Conservation (phyloP, 2,797 vertebrate species). For the Lerista edwardsae region DNA sequence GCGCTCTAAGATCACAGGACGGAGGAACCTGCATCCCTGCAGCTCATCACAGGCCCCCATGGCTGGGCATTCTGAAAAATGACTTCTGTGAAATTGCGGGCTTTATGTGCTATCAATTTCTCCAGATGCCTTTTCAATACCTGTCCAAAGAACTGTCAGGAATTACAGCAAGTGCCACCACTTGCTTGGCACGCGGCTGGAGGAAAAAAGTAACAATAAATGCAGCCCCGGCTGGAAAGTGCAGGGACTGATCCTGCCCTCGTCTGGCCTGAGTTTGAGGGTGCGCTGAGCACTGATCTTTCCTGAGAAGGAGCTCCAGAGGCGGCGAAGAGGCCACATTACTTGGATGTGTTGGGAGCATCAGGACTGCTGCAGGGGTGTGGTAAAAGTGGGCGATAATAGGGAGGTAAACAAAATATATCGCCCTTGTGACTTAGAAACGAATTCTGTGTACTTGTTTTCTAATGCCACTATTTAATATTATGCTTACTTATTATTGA, state of each 20-base stretch:
- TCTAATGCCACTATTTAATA: too few species aligned
- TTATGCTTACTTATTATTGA: too few species aligned
- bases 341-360: neutral
- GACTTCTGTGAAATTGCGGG: conserved; percentile 70
- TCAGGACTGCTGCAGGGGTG: neutral
- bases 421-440: neutral
- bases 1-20: conserved; percentile 9
- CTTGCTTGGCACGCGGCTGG: conserved; percentile 41
- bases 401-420: too few species aligned
- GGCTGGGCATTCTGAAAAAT: conserved; percentile 63
- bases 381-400: too few species aligned
- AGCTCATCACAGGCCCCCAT: conserved; percentile 32
- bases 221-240: conserved; percentile 17
- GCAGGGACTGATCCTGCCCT: neutral
- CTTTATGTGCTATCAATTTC: conserved; percentile 66
- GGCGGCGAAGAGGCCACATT: neutral
- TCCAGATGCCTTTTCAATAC: conserved; percentile 72
- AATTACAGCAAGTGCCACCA: conserved; percentile 61
- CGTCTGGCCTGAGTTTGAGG: neutral
- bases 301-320: too few species aligned
- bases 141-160: conserved; percentile 66
- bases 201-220: conserved; percentile 16
- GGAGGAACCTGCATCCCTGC: neutral
- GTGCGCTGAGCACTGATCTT: neutral
- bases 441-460: neutral